Evolutionary conservation across 2,888 invertebrate genomes (phyloP), one percentile per base, ranked within the genome.

Genomic region (Carpatolechia fugitivella): DNA sequence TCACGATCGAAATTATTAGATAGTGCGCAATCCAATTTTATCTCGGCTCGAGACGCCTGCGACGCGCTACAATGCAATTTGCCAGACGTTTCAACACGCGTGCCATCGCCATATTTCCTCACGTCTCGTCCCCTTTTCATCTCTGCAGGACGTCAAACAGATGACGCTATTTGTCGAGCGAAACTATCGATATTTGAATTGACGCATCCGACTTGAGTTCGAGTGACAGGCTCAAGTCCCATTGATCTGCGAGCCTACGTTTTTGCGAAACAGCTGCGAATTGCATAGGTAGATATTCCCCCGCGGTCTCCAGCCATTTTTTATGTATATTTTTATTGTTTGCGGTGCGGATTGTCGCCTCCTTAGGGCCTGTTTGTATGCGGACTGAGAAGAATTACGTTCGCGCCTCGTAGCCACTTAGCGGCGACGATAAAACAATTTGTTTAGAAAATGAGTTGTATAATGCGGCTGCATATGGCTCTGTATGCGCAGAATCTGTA

Each of bases 321-420:
- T 85, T 85, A 87, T 85, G 82, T 85, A 82, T 82, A 84, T 82
- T 84, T 85, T 88, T 87, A 86, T 86, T 85, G 86, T 85, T 84
- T 82, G 85, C 79, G 78, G 80, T 78, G 78, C 78, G 82, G 83
- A 87, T 86, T 86, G 84, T 85, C 84, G 81, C 81, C 83, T 85
- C 82, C 82, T 85, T 82, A 82, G 81, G 78, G 82, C 80, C 83
- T 82, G 84, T 86, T 86, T 88, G 85, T 86, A 86, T 86, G 86
- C 87, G 80, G 82, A 77, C 82, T 74, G 82, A 77, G 82, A 83
- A 82, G 81, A 82, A 82, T 85, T 84, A 86, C 86, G 82, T 79
- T 77, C 76, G 79, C 78, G 75, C 75, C 70, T 70, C 72, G 79
- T 69, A 82, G 80, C 81, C 82, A 80, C 80, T 85, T 78, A 75